phyloP scores from a whole-genome alignment of 2,888 invertebrate species.

The Teleogryllus oceanicus region DNA sequence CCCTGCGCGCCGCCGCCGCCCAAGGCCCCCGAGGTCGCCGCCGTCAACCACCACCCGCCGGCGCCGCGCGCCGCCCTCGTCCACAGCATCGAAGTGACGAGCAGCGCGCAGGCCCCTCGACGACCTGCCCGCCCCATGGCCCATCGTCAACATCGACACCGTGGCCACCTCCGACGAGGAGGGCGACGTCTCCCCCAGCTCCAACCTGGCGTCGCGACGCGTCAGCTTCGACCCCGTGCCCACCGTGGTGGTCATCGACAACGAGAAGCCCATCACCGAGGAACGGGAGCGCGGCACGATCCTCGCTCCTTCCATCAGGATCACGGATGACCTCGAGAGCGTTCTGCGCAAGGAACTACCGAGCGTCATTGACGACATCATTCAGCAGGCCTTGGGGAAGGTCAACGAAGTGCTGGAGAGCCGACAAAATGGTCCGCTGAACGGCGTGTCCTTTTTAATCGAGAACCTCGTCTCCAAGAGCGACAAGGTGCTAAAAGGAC shows the following conservation, averaged over 20 bases:
- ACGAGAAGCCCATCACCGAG: not conserved
- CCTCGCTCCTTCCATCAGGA: not conserved
- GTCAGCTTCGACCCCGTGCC: not conserved
- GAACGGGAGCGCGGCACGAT: not conserved
- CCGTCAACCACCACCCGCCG: not conserved
- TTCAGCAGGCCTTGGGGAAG: not conserved
- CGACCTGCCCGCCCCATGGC: not conserved
- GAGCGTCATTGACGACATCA: not conserved
- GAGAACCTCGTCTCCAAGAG: not conserved
- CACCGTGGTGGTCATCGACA: not conserved
- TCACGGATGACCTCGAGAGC: not conserved
- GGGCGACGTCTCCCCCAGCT: not conserved
- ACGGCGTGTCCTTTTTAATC: not conserved
- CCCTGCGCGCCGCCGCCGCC: not conserved
- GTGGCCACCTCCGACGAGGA: not conserved
- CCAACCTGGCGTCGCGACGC: not conserved
- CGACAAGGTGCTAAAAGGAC: not conserved
- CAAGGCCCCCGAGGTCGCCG: not conserved
- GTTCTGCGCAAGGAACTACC: not conserved
- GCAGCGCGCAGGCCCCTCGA: not conserved
- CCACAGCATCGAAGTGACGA: not conserved
- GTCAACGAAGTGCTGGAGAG: not conserved
- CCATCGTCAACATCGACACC: conserved; percentile 9
- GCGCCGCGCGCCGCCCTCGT: not conserved
- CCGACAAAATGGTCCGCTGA: not conserved